Conservation (phyloP, 2,888 invertebrate species). For the Ctena decussata region DNA sequence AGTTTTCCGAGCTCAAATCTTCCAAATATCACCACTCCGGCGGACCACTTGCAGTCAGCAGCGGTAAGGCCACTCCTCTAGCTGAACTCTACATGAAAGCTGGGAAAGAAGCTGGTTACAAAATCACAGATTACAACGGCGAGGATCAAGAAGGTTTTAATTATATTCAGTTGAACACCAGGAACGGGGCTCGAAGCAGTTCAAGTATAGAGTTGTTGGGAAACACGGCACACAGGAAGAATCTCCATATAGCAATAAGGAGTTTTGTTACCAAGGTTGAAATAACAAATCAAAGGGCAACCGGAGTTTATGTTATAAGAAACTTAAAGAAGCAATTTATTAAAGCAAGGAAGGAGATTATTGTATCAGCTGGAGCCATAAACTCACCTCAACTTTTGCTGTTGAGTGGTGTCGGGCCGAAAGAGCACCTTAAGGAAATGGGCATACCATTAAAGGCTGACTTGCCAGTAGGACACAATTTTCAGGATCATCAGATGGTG, state of each 20-base stretch:
- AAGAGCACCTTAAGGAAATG: conserved; percentile 81
- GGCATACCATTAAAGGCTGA: conserved; percentile 81
- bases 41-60: conserved; percentile 50
- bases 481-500: conserved; percentile 49
- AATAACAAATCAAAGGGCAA: conserved; percentile 72
- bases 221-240: conserved; percentile 29
- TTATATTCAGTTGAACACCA: conserved; percentile 44
- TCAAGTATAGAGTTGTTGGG: conserved; percentile 55
- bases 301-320: conserved; percentile 75
- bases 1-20: conserved; percentile 36
- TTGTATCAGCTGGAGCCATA: conserved; percentile 85
- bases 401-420: conserved; percentile 86
- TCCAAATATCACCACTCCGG: conserved; percentile 57
- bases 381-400: conserved; percentile 85
- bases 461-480: conserved; percentile 77
- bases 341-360: conserved; percentile 77
- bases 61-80: conserved; percentile 43
- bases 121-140: conserved; percentile 53
- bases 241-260: conserved; percentile 44
- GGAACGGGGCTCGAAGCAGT: conserved; percentile 49
- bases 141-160: conserved; percentile 43
- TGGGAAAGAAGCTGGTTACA: conserved; percentile 53
- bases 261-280: conserved; percentile 74
- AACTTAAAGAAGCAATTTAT: conserved; percentile 66
- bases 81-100: conserved; percentile 46